phyloP scores from a whole-genome alignment of 2,888 invertebrate genomes.

The Lasius fuliginosus region DNA sequence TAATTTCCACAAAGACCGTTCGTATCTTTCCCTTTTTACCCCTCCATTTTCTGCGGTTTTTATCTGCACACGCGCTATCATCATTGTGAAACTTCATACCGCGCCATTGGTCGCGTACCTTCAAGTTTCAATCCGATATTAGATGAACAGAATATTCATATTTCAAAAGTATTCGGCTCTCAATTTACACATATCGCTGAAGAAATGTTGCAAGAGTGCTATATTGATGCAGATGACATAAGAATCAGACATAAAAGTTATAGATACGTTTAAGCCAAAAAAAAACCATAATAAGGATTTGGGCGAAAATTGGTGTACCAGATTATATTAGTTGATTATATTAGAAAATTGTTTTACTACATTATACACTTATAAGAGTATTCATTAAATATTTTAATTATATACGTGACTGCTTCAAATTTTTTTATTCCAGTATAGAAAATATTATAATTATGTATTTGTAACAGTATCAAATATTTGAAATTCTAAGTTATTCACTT shows the following conservation, averaged over 20 bases:
- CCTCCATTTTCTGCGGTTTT: conserved; percentile 55
- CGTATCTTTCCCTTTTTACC: conserved; percentile 44
- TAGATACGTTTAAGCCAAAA: not conserved
- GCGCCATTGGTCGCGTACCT: conserved; percentile 31
- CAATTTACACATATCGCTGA: not conserved
- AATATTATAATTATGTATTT: not conserved
- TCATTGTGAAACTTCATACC: conserved; percentile 65
- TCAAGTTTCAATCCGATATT: conserved; percentile 28
- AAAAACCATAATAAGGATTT: not conserved
- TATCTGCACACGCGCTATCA: conserved; percentile 57
- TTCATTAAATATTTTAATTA: not conserved
- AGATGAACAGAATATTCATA: conserved; percentile 33
- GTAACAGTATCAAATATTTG: not conserved
- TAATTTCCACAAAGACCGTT: conserved; percentile 72
- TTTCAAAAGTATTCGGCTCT: conserved; percentile 29
- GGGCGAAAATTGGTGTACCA: not conserved
- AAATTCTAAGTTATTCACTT: not conserved
- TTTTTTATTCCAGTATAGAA: not conserved
- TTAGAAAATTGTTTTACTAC: not conserved
- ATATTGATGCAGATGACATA: conserved; percentile 6
- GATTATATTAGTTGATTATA: not conserved
- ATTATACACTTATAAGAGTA: not conserved
- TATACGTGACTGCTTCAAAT: not conserved
- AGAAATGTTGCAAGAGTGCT: not conserved
- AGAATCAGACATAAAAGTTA: not conserved